These are phyloP conservation scores for Drosophila tani DNA, from an alignment of 1,140 invertebrate species.

Conservation along the genomic window DNA sequence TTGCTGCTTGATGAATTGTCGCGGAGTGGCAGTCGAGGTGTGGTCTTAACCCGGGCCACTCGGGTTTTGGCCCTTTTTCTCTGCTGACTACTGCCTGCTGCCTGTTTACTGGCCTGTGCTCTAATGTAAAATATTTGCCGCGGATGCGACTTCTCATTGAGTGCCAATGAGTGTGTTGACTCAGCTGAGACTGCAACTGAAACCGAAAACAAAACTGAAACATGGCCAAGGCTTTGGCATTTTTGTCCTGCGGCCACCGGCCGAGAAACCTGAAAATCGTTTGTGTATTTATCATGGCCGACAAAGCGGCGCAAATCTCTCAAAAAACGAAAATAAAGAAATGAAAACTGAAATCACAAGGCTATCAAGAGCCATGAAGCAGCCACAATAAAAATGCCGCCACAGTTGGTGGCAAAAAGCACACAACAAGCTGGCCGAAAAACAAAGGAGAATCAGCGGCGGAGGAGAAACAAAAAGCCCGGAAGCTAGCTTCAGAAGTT, in stretches of 20 bases:
- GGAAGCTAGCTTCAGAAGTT: slow-evolving; percentile 54
- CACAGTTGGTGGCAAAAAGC: slow-evolving; percentile 73
- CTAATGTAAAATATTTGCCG: slow-evolving; percentile 69
- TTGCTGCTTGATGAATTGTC: slow-evolving; percentile 82
- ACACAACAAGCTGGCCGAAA: slow-evolving; percentile 41
- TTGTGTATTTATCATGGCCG: slow-evolving; percentile 81
- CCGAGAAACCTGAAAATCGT: slow-evolving; percentile 76
- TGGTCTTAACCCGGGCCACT: slow-evolving; percentile 54
- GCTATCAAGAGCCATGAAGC: slow-evolving; percentile 62
- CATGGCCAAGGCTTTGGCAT: slow-evolving; percentile 56
- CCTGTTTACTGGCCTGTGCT: slow-evolving; percentile 54
- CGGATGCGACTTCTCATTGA: slow-evolving; percentile 55
- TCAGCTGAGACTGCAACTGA: slow-evolving; percentile 27
- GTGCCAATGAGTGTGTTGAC: slow-evolving; percentile 64
- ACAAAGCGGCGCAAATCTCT: slow-evolving; percentile 78
- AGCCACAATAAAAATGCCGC: slow-evolving; percentile 76
- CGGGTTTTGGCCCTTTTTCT: slow-evolving; percentile 2
- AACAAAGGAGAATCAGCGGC: slow-evolving; percentile 36
- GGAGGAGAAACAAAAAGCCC: slow-evolving; percentile 34
- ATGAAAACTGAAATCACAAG: slow-evolving; percentile 68
- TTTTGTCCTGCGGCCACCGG: slow-evolving; percentile 78
- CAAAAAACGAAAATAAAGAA: slow-evolving; percentile 13
- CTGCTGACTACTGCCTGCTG: slow-evolving; percentile 15
- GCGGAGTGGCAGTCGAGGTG: slow-evolving; percentile 65
- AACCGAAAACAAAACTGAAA: slow-evolving; percentile 68